Base-by-base conservation (phyloP, 2,797 vertebrate genomes). In the Harpagifer antarcticus region DNA sequence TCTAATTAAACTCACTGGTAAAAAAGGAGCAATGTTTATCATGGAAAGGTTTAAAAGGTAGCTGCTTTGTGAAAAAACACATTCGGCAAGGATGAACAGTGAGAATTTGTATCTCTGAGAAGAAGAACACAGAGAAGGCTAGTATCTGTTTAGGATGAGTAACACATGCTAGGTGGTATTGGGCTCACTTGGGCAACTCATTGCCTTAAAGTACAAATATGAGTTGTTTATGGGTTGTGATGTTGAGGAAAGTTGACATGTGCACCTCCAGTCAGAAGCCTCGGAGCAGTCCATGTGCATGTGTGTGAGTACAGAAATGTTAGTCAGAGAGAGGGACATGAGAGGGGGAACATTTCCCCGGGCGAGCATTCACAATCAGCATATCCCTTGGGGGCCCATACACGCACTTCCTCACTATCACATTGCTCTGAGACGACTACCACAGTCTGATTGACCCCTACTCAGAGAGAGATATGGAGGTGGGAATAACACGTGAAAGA, bases 181-280 rank as follows among this genome's bases (percentile, higher is more conserved):
- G 57, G 74, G 68, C 66, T 76, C 56, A 60, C 82, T 78, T 19
- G 56, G 81, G 81, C 85, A 74, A 83, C 68, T 85, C 74, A 45
- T 72, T 47, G 78, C 80, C 88, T 81, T 70, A 4, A 76, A 88
- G 83, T 78, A 80, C 54, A 82, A 74, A 89, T 49, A 70, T 69
- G 75, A 77, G 76, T 31, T 19, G 72, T 76, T 81, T 62, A 58
- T 50, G 74, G 64, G 83, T 7, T 33, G 80, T 88, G 86, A 93
- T 63, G 84, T 4, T 91, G 48, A 93, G 75, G 72, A 68, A 64
- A 78, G 85, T 68, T 79, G 91, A 87, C 91, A 83, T 83, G 80
- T 81, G 78, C 78, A 86, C 90, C 89, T 81, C 82, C 19, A 68
- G 84, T 57, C 74, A 27, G 72, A 82, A 81, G 90, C 90, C 88